These are phyloP conservation scores for Henricia sp. DNA, from an alignment of 53 echinoderm and acorn worm genomes.

Conservation along the genomic window DNA sequence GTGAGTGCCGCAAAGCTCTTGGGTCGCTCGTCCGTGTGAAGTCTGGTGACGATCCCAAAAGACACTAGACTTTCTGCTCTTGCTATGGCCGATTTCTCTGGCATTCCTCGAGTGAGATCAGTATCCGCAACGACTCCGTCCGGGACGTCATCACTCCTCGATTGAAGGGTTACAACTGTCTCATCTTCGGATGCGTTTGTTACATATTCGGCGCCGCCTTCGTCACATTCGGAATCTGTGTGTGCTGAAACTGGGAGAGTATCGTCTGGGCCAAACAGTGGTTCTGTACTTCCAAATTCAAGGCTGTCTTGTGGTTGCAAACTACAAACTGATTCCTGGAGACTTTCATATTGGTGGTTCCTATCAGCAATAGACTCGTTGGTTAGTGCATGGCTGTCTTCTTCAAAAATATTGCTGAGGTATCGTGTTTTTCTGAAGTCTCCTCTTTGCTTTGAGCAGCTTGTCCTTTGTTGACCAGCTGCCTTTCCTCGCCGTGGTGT, in stretches of 20 bases:
- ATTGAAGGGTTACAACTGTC: too few relatives aligned
- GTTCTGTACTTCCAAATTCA: too few relatives aligned
- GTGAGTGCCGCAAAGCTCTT: constrained; percentile 28
- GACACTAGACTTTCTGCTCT: background rate
- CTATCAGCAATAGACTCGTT: background rate
- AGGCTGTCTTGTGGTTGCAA: too few relatives aligned
- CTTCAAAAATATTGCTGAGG: background rate
- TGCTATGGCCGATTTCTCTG: background rate
- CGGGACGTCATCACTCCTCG: background rate
- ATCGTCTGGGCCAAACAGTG: too few relatives aligned
- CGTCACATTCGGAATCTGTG: too few relatives aligned
- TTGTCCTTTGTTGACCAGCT: background rate
- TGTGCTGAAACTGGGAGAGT: too few relatives aligned
- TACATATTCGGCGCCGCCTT: too few relatives aligned
- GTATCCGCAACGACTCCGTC: background rate
- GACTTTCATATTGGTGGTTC: too few relatives aligned
- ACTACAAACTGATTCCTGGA: too few relatives aligned
- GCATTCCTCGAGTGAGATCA: background rate
- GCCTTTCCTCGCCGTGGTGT: background rate
- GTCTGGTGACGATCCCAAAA: background rate
- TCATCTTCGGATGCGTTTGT: too few relatives aligned
- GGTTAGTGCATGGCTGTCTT: too few relatives aligned
- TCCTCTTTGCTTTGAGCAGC: constrained; percentile 4
- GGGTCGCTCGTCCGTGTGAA: constrained; percentile 19
- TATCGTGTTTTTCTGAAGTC: too few relatives aligned